phyloP scores from a whole-genome alignment of 1,140 invertebrate genomes.

The Drosophila carrolli region DNA sequence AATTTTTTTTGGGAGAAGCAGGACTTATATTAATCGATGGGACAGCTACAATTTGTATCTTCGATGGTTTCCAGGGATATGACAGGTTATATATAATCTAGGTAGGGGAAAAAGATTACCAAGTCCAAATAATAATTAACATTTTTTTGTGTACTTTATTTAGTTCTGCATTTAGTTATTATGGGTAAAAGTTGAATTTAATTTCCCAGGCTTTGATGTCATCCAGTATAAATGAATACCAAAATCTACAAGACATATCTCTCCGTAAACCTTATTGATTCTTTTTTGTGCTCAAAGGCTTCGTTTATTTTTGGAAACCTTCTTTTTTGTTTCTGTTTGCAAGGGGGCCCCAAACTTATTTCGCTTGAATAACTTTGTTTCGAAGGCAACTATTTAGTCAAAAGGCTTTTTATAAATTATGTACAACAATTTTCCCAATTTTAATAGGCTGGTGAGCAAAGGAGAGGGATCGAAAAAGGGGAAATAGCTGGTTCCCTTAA shows the following conservation, averaged over 20 bases:
- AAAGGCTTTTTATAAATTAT: slow-evolving; percentile 55
- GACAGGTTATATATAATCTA: slow-evolving; percentile 1
- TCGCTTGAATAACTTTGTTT: slow-evolving; percentile 37
- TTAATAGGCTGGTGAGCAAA: slow-evolving; percentile 32
- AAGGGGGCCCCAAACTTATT: slow-evolving; percentile 25
- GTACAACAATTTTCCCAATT: slow-evolving; percentile 41
- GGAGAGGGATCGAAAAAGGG: not conserved
- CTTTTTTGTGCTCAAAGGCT: not conserved
- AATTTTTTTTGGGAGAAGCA: slow-evolving; percentile 8
- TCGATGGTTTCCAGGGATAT: not conserved
- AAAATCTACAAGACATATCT: slow-evolving; percentile 2
- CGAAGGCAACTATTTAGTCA: slow-evolving; percentile 21
- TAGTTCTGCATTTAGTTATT: no score
- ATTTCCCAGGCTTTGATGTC: not conserved
- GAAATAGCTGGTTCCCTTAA: not conserved
- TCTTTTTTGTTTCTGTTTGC: not conserved
- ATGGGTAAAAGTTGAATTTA: not conserved
- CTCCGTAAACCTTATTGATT: slow-evolving; percentile 28
- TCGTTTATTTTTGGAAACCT: slow-evolving; percentile 28
- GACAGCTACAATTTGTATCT: slow-evolving; percentile 25
- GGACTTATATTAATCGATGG: slow-evolving; percentile 7
- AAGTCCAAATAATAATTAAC: not conserved
- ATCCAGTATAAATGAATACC: not conserved
- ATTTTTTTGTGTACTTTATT: no score
- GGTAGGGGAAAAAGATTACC: not conserved